phyloP scores from a whole-genome alignment of 2,113 vertebrate genomes.

The Lates calcarifer region DNA sequence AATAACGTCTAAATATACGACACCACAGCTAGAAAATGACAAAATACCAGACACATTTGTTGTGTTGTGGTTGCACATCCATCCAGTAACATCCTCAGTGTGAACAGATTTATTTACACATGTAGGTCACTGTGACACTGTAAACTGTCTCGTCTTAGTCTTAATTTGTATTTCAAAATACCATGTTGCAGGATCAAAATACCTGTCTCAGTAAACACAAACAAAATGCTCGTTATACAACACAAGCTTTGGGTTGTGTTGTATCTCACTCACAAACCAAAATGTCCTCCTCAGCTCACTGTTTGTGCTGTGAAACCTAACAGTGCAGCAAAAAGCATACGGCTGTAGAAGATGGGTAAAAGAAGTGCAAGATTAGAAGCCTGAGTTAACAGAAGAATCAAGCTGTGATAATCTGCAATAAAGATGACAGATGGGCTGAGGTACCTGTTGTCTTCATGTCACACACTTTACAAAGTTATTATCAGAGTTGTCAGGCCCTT shows the following conservation, averaged over 20 bases:
- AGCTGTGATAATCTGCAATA: background rate
- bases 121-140: slow-evolving; percentile 6
- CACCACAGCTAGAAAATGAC: background rate
- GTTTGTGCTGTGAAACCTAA: background rate
- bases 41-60: background rate
- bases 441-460: background rate
- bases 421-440: background rate
- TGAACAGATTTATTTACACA: slow-evolving; percentile 18
- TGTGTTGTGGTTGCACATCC: background rate
- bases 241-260: background rate
- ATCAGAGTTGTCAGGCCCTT: background rate
- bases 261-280: too few species aligned
- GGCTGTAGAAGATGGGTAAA: too few species aligned
- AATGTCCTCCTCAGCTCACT: background rate
- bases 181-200: background rate
- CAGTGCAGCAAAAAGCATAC: background rate
- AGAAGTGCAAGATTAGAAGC: background rate
- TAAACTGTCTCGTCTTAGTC: background rate
- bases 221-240: background rate
- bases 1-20: slow-evolving; percentile 14
- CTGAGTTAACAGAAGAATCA: background rate
- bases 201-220: background rate
- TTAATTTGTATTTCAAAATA: background rate
- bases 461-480: background rate
- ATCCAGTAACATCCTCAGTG: background rate